Conservation (phyloP, 2,888 invertebrate genomes). For the Pinctada fucata region DNA sequence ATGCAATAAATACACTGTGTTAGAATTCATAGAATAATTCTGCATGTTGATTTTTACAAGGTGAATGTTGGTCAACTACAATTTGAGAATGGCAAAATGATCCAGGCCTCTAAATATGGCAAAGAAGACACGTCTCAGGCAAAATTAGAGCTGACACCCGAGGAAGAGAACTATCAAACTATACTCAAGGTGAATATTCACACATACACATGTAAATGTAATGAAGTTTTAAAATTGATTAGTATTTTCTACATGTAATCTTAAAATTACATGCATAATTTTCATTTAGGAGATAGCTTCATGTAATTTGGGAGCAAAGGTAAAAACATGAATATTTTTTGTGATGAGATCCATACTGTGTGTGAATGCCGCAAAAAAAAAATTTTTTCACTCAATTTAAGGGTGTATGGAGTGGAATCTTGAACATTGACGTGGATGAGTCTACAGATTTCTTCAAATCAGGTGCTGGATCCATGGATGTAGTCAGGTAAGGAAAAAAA, state of each 20-base stretch:
- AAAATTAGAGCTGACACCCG: slow-evolving; percentile 73
- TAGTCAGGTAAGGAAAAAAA: slow-evolving; percentile 82
- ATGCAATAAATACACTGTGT: no score
- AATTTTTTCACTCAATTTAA: slow-evolving; percentile 65
- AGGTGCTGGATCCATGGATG: slow-evolving; percentile 99
- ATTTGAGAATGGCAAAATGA: slow-evolving; percentile 87
- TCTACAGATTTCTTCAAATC: slow-evolving; percentile 93
- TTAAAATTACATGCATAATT: no score
- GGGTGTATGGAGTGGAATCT: slow-evolving; percentile 90
- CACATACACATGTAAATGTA: background rate
- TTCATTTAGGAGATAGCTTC: no score
- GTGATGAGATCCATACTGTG: no score
- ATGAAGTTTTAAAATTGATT: background rate
- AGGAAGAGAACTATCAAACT: slow-evolving; percentile 84
- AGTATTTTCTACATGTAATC: no score
- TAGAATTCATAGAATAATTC: no score
- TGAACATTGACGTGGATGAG: slow-evolving; percentile 83
- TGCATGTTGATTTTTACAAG: slow-evolving; percentile 75
- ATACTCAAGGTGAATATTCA: slow-evolving; percentile 74
- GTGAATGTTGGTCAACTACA: slow-evolving; percentile 86
- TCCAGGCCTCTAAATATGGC: slow-evolving; percentile 84
- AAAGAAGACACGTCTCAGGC: slow-evolving; percentile 81
- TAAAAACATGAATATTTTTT: no score
- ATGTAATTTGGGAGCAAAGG: no score
- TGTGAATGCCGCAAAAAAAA: no score